Percentiles rank a stretch among this genome's conserved stretches.
These are phyloP conservation scores for Philopotamus ludificatus DNA, from an alignment of 1,140 invertebrate species.

Conservation along the genomic window DNA sequence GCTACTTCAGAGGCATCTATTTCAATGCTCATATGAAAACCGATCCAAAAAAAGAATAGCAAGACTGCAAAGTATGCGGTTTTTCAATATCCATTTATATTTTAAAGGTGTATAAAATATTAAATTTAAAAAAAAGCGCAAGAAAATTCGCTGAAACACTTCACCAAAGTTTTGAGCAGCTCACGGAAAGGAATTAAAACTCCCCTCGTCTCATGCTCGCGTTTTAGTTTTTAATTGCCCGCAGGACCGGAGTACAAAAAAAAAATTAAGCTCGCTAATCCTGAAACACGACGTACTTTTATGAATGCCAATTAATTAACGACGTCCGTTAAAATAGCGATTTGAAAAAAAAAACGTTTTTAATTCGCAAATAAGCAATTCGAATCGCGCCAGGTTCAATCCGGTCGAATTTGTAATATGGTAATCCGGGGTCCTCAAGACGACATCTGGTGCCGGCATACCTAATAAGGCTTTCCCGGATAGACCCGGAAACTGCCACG, in stretches of 20 bases:
- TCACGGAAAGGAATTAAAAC: not conserved
- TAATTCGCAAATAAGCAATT: not conserved
- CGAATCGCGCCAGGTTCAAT: constrained; percentile 20
- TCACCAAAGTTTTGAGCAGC: too few relatives aligned
- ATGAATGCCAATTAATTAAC: too few relatives aligned
- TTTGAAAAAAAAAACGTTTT: not conserved
- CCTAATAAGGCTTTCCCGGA: constrained; percentile 22
- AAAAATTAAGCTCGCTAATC: too few relatives aligned
- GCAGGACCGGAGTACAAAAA: not conserved
- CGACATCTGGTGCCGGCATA: constrained; percentile 31
- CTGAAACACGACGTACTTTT: too few relatives aligned
- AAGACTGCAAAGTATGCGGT: not conserved
- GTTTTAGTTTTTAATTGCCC: not conserved
- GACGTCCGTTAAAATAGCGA: not conserved
- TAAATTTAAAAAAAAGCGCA: not conserved
- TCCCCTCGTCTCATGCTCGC: not conserved
- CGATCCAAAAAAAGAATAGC: not conserved
- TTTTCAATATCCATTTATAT: too few relatives aligned
- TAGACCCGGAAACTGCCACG: constrained; percentile 14
- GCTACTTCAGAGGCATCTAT: not conserved
- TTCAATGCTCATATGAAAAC: not conserved
- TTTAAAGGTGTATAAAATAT: not conserved
- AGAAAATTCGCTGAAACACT: not conserved
- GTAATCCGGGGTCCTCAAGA: constrained; percentile 31
- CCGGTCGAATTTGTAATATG: constrained; percentile 35